phyloP scores from a whole-genome alignment of 2,113 vertebrate genomes.

The Eolophus roseicapilla region DNA sequence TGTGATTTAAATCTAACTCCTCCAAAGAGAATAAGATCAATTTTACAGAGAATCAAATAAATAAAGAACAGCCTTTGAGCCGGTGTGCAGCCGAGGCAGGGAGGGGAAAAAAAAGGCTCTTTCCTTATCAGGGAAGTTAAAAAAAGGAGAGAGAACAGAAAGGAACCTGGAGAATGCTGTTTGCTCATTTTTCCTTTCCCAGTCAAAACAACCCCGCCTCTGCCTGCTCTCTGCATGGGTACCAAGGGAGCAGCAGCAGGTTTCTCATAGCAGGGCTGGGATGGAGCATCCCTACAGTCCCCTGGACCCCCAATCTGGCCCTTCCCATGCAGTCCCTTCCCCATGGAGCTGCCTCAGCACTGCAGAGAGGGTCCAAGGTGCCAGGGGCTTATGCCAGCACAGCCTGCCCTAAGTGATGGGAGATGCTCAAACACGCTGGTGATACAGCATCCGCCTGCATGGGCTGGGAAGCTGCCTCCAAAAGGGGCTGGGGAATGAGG shows the following conservation, averaged over 20 bases:
- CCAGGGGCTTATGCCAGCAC: fast-evolving
- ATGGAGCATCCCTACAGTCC: background rate
- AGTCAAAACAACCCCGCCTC: conserved; percentile 16
- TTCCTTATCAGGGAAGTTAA: conserved; percentile 4
- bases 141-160: background rate
- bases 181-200: conserved; percentile 42
- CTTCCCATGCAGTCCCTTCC: background rate
- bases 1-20: conserved; percentile 64
- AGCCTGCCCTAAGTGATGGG: background rate
- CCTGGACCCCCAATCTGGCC: too few species aligned
- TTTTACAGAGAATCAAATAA: conserved; percentile 62
- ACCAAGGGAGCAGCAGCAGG: background rate
- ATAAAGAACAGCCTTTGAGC: conserved; percentile 62
- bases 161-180: background rate
- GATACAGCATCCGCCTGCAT: fast-evolving
- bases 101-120: background rate
- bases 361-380: fast-evolving
- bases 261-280: background rate
- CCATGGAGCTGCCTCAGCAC: background rate
- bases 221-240: background rate
- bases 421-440: fast-evolving
- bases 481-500: background rate
- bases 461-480: background rate
- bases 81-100: background rate
- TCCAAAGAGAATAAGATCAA: conserved; percentile 69